phyloP scores from a whole-genome alignment of 35 echinoderm and acorn worm species.

The Eucidaris tribuloides region DNA sequence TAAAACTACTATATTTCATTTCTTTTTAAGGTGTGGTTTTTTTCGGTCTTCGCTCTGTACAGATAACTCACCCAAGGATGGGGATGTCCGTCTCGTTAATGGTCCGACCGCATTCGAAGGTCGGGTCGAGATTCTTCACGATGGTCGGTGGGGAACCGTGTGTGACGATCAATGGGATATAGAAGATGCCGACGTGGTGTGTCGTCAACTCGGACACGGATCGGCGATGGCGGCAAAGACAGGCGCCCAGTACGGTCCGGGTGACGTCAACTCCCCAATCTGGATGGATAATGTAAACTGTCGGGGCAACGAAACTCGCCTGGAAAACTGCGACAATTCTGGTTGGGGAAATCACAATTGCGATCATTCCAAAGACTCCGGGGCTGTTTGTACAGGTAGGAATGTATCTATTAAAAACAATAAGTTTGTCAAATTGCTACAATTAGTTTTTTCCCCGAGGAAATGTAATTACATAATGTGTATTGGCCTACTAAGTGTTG shows the following conservation, averaged over 20 bases:
- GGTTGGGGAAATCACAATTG: neutral
- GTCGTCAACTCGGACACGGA: slow-evolving; percentile 31
- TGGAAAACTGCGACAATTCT: neutral
- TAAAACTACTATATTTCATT: too few species aligned
- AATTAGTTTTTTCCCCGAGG: too few species aligned
- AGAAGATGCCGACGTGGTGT: slow-evolving; percentile 9
- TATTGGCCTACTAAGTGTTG: too few species aligned
- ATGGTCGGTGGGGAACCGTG: slow-evolving; percentile 34
- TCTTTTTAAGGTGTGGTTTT: too few species aligned
- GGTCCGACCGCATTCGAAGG: neutral
- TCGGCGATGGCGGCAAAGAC: neutral
- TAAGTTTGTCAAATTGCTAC: too few species aligned
- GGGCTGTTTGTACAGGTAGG: slow-evolving; percentile 8
- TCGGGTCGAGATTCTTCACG: slow-evolving; percentile 18
- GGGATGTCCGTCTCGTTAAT: slow-evolving; percentile 26
- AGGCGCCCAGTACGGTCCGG: neutral
- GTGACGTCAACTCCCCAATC: neutral
- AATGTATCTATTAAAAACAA: too few species aligned
- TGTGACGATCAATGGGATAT: slow-evolving; percentile 21
- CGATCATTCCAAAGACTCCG: neutral
- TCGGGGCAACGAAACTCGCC: neutral
- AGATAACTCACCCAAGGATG: too few species aligned
- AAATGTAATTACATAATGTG: too few species aligned
- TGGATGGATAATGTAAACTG: neutral
- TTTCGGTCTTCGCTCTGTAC: too few species aligned